Percentiles rank a stretch among this genome's conserved stretches.
phyloP scores from a whole-genome alignment of 2,113 vertebrate genomes.

The Nesogale talazaci region DNA sequence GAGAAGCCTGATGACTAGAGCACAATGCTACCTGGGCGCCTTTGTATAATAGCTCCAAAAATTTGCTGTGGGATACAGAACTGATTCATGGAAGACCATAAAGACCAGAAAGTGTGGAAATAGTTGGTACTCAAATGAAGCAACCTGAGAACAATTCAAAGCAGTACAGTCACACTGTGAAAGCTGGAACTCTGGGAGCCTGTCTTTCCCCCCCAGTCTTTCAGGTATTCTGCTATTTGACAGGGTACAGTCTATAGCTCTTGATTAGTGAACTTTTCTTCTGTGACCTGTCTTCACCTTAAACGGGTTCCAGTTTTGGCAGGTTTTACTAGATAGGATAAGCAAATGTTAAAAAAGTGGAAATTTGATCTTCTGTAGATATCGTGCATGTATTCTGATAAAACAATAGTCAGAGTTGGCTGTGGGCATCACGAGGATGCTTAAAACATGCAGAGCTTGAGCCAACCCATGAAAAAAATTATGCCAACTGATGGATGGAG shows the following conservation, averaged over 20 bases:
- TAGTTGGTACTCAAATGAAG: background rate
- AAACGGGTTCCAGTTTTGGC: background rate
- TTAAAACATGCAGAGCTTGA: background rate
- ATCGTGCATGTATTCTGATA: background rate
- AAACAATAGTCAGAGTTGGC: accelerated
- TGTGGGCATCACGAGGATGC: background rate
- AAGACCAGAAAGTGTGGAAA: background rate
- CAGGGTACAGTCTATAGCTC: background rate
- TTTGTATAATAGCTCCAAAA: background rate
- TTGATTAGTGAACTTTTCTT: background rate
- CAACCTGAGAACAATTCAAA: background rate
- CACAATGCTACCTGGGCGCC: too few relatives aligned
- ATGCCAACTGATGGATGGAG: background rate
- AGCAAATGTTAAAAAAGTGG: background rate
- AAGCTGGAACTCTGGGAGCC: background rate
- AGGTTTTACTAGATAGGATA: background rate
- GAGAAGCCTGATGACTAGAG: too few relatives aligned
- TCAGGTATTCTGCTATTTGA: background rate
- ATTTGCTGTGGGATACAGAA: background rate
- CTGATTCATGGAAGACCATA: background rate
- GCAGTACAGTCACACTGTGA: background rate
- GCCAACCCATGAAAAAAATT: background rate
- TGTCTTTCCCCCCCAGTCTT: background rate
- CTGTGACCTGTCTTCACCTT: background rate
- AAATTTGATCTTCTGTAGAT: background rate